These are phyloP conservation scores for Apostichopus californicus DNA, from an alignment of 35 echinoderm and acorn worm species.

Conservation along the genomic window DNA sequence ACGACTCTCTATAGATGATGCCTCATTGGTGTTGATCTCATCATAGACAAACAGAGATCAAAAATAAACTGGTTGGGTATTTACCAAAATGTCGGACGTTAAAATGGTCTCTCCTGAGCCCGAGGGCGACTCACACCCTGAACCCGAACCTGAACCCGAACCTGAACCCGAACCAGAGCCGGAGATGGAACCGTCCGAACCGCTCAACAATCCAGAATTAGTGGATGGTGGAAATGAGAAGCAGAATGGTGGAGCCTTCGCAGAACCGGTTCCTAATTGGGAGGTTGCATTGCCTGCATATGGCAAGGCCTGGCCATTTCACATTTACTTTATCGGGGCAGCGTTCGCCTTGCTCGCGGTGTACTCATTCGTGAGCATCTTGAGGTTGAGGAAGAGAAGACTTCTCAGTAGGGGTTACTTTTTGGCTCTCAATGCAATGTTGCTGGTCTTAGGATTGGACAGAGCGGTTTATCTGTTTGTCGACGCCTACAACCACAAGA, in stretches of 20 bases:
- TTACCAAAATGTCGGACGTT: neutral
- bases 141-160: constrained; percentile 43
- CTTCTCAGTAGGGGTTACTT: constrained; percentile 88
- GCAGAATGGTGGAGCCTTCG: constrained; percentile 46
- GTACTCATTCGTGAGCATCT: constrained; percentile 86
- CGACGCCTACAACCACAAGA: constrained; percentile 87
- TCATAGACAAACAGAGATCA: neutral
- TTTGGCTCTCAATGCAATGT: constrained; percentile 82
- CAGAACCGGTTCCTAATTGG: constrained; percentile 89
- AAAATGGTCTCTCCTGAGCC: constrained; percentile 10
- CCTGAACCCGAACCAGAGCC: constrained; percentile 57
- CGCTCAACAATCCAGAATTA: constrained; percentile 1
- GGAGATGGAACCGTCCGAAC: constrained; percentile 31
- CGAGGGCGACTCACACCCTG: constrained; percentile 14
- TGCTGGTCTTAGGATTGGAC: constrained; percentile 77
- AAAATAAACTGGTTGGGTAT: neutral
- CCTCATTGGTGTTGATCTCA: neutral
- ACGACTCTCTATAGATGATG: neutral
- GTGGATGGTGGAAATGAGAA: neutral
- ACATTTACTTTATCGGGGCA: constrained; percentile 80
- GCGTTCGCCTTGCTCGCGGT: constrained; percentile 77
- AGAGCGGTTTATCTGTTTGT: constrained; percentile 86
- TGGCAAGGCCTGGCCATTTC: constrained; percentile 73
- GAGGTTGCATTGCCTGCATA: constrained; percentile 55
- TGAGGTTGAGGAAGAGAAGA: constrained; percentile 63